phyloP scores from a whole-genome alignment of 1,140 invertebrate genomes.

The Chionoecetes opilio region DNA sequence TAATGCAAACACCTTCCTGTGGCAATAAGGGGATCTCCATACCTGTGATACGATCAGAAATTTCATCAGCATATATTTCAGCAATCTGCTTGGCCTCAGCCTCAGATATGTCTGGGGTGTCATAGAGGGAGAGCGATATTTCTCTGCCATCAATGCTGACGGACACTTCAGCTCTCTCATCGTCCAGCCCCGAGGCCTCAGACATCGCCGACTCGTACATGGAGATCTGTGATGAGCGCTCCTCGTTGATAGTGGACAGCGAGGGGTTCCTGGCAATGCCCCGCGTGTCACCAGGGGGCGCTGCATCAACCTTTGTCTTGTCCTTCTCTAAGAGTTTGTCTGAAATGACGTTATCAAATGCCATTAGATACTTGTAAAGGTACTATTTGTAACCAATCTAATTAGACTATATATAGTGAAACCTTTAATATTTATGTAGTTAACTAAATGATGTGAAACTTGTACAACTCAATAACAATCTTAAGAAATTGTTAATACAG shows the following conservation, averaged over 20 bases:
- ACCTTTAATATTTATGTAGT: too few species aligned
- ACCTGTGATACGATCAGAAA: conserved; percentile 94
- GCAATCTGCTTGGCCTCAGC: conserved; percentile 95
- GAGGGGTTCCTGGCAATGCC: conserved; percentile 89
- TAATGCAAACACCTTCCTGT: too few species aligned
- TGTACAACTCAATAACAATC: too few species aligned
- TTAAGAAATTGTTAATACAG: too few species aligned
- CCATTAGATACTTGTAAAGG: neutral
- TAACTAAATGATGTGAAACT: too few species aligned
- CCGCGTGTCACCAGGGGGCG: conserved; percentile 83
- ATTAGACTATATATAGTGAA: too few species aligned
- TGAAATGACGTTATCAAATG: conserved; percentile 55
- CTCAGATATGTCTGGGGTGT: conserved; percentile 95
- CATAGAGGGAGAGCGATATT: conserved; percentile 94
- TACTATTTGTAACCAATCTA: too few species aligned
- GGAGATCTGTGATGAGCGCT: conserved; percentile 92
- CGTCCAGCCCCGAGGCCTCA: conserved; percentile 85
- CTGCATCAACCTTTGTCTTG: conserved; percentile 49
- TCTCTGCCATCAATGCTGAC: conserved; percentile 96
- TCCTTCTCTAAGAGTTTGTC: conserved; percentile 81
- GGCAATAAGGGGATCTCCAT: conserved; percentile 71
- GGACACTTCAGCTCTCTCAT: conserved; percentile 92
- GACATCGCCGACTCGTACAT: conserved; percentile 92
- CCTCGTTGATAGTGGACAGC: conserved; percentile 94
- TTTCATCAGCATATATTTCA: conserved; percentile 96